These are phyloP conservation scores for Cynopterus sphinx DNA, from an alignment of 2,797 vertebrate genomes.

Conservation along the genomic window DNA sequence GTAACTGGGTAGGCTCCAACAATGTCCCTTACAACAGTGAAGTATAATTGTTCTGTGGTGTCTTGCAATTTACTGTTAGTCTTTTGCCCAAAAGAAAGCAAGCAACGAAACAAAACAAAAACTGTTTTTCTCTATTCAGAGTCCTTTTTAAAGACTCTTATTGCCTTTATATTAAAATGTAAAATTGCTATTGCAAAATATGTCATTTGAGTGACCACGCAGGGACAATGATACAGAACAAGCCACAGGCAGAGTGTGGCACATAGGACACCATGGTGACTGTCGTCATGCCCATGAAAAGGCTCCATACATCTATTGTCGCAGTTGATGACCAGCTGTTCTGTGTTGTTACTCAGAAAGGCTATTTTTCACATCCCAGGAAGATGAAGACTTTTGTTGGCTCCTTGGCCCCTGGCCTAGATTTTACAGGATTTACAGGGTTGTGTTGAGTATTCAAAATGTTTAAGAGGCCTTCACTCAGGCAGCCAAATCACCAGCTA, in stretches of 20 bases:
- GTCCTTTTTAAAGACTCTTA: background rate
- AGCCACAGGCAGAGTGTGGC: background rate
- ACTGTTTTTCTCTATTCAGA: background rate
- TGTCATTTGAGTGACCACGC: background rate
- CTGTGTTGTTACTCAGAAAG: background rate
- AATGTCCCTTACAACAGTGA: background rate
- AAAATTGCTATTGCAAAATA: background rate
- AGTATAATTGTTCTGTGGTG: background rate
- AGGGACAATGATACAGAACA: background rate
- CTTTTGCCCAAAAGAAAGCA: background rate
- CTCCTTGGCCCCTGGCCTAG: background rate
- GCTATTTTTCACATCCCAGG: background rate
- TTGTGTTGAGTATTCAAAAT: background rate
- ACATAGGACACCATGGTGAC: background rate
- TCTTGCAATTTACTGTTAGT: background rate
- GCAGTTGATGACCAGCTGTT: background rate
- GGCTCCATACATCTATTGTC: background rate
- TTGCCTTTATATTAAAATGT: conserved; percentile 50
- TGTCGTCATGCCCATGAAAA: no score
- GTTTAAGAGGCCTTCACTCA: background rate
- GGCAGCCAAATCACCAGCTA: background rate
- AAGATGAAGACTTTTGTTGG: background rate
- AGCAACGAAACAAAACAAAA: background rate
- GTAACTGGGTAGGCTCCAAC: background rate
- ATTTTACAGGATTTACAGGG: background rate